These are phyloP conservation scores for Malurus melanocephalus DNA, from an alignment of 2,113 vertebrate genomes.

Conservation along the genomic window DNA sequence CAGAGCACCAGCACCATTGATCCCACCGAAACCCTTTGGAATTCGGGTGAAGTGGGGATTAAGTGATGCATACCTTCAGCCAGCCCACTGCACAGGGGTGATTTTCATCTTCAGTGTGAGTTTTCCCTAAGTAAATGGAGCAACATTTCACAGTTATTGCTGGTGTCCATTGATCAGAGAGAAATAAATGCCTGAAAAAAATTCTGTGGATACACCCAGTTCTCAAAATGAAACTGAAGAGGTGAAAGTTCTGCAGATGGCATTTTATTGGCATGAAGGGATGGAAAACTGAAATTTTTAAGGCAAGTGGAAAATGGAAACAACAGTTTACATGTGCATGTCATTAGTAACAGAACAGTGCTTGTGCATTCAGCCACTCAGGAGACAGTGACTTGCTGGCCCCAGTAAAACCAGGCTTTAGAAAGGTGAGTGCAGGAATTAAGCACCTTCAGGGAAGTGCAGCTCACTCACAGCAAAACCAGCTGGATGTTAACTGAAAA, in stretches of 20 bases:
- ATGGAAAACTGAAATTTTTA: conserved; percentile 47
- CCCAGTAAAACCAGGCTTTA: conserved; percentile 14
- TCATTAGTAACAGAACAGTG: conserved; percentile 21
- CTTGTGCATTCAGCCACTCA: conserved; percentile 41
- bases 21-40: conserved; percentile 51
- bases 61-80: conserved; percentile 62
- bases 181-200: conserved; percentile 62
- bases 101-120: conserved; percentile 69
- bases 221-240: conserved; percentile 53
- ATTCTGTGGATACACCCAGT: conserved; percentile 44
- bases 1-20: conserved; percentile 58
- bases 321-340: conserved; percentile 41
- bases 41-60: conserved; percentile 53
- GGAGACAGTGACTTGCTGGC: conserved; percentile 21
- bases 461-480: not conserved
- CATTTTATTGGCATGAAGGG: conserved; percentile 50
- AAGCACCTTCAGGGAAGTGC: conserved; percentile 31
- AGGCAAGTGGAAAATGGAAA: conserved; percentile 60
- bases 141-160: conserved; percentile 61
- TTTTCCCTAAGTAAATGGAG: conserved; percentile 67
- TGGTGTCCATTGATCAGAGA: conserved; percentile 63
- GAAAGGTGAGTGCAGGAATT: not conserved
- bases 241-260: conserved; percentile 53
- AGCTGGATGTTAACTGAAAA: not conserved
- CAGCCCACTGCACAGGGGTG: conserved; percentile 66